Conservation (phyloP, 1,140 invertebrate species). For the Telenomus remus region DNA sequence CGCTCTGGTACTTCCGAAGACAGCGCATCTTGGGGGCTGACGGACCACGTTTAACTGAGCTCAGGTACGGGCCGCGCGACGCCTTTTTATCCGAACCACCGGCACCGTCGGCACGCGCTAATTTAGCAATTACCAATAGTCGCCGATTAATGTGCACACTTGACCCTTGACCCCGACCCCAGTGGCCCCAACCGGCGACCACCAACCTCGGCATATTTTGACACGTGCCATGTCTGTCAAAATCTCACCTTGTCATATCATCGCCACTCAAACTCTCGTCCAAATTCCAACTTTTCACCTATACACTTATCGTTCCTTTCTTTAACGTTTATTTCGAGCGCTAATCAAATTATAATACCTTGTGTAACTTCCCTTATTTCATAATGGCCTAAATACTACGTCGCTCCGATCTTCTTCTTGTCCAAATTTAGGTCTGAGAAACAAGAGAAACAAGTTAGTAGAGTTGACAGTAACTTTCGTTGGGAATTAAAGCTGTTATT, state of each 20-base stretch:
- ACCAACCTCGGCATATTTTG: conserved; percentile 46
- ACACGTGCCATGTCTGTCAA: conserved; percentile 46
- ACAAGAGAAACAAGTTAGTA: too few species aligned
- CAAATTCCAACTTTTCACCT: not conserved
- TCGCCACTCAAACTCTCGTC: not conserved
- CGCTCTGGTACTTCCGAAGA: conserved; percentile 69
- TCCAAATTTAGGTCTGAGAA: too few species aligned
- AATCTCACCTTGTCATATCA: conserved; percentile 29
- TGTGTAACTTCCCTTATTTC: too few species aligned
- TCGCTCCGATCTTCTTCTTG: too few species aligned
- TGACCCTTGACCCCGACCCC: conserved; percentile 48
- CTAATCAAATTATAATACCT: not conserved
- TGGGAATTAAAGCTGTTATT: too few species aligned
- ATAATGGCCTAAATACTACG: too few species aligned
- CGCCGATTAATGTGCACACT: conserved; percentile 52
- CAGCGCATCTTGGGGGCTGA: conserved; percentile 65
- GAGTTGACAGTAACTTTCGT: too few species aligned
- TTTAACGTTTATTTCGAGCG: conserved; percentile 1
- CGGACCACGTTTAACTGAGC: conserved; percentile 60
- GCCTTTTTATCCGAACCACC: conserved; percentile 32
- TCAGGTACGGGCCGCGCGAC: conserved; percentile 62
- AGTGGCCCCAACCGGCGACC: conserved; percentile 22
- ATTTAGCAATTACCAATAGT: conserved; percentile 34
- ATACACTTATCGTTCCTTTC: not conserved
- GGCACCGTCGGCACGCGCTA: not conserved